These are phyloP conservation scores for Pomacea canaliculata DNA, from an alignment of 2,888 invertebrate species.

Conservation along the genomic window DNA sequence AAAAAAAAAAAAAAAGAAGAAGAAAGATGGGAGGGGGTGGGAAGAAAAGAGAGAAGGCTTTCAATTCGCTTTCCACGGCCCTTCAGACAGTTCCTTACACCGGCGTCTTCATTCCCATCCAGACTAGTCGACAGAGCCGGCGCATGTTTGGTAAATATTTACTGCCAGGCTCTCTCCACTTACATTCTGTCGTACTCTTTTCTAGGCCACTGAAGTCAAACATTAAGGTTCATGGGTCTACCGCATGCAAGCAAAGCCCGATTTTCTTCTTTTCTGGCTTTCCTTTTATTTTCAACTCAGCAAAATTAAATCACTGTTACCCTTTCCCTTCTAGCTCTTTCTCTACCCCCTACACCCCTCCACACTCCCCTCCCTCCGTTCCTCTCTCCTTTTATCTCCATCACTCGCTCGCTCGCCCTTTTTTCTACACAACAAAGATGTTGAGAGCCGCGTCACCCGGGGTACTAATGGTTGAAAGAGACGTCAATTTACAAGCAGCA, in stretches of 20 bases:
- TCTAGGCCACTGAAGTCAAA: slow-evolving; percentile 1
- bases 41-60: not conserved
- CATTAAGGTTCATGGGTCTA: slow-evolving; percentile 1
- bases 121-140: not conserved
- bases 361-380: not conserved
- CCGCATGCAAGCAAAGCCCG: not conserved
- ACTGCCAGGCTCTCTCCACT: not conserved
- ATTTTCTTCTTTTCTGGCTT: not conserved
- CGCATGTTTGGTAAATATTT: slow-evolving; percentile 3
- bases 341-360: not conserved
- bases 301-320: not conserved
- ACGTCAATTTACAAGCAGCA: too few species aligned
- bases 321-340: not conserved
- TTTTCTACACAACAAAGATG: too few species aligned
- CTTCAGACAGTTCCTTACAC: not conserved
- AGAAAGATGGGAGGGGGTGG: too few species aligned
- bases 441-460: too few species aligned
- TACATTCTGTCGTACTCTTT: not conserved
- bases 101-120: not conserved
- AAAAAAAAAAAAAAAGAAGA: too few species aligned
- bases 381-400: not conserved
- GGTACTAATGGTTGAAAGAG: too few species aligned
- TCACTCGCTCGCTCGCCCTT: not conserved
- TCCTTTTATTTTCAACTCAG: slow-evolving; percentile 4
- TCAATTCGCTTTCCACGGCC: not conserved